Evolutionary conservation across 2,888 invertebrate species (phyloP), one percentile per base, ranked within the genome.

Genomic region (Microchrysa polita): DNA sequence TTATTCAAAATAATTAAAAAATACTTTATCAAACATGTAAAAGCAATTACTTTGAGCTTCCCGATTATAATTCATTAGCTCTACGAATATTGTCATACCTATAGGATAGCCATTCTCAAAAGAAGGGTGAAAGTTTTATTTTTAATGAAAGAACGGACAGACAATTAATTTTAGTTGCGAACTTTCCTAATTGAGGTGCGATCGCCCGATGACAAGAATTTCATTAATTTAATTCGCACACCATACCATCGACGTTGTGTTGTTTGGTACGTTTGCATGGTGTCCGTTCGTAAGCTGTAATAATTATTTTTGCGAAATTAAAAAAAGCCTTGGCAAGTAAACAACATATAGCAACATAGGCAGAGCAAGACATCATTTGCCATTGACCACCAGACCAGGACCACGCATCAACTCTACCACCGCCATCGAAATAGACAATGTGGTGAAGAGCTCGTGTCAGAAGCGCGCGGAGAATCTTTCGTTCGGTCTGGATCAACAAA

Each of bases 171-270:
- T 69, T 69, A 69, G 69, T 69, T 69, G 69, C 40, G 20, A 69
- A 69, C 69, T 69, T 69, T 69, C 57, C 69, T 69, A 57, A 57
- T 57, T 57, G 69, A 69, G 57, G 69, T 57, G n/a, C n/a, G 69
- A 69, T 69, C 55, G 57, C 40, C 40, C 40, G 69, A 42, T 69
- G 40, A 40, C 69, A 67, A 73, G 73, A 74, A 74, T 74, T 74
- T 73, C 74, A 74, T 74, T 74, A 74, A 74, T 73, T 72, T 74
- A 60, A 67, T 55, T 74, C 67, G 67, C 61, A 65, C 67, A 65
- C 67, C 55, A 34, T 34, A 65, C 60, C 55, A 22, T 48, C 44
- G 18, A 27, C 27, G 27, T 34, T 34, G 27, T 7, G 27, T 34
- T 34, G 27, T 34, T n/a, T n/a, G n/a, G n/a, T n/a, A n/a, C n/a